Percentiles rank a stretch among this genome's conserved stretches.
Evolutionary conservation across 2,113 vertebrate species (phyloP).

Genomic region (Rhabdomys dilectus): DNA sequence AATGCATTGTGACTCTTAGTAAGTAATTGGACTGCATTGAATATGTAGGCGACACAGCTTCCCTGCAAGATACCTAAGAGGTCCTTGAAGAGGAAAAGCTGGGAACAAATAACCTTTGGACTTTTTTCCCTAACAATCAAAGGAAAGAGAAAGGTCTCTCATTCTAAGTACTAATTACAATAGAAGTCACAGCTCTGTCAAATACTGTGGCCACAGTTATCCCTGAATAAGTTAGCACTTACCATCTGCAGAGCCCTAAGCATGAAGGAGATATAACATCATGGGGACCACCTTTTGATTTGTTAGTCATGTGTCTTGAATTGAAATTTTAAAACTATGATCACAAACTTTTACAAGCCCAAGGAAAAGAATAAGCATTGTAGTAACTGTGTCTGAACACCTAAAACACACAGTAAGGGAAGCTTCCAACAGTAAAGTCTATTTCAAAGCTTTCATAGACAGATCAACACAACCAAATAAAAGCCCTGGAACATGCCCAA

Average conservation of each 20-base stretch:
- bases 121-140: constrained; percentile 42
- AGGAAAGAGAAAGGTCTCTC: constrained; percentile 45
- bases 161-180: constrained; percentile 43
- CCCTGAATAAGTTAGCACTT: background rate
- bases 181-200: constrained; percentile 35
- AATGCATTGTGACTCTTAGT: constrained; percentile 74
- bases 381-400: constrained; percentile 7
- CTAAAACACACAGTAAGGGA: constrained; percentile 22
- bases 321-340: constrained; percentile 37
- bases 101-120: constrained; percentile 51
- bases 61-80: constrained; percentile 66
- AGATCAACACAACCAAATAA: constrained; percentile 44
- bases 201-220: constrained; percentile 47
- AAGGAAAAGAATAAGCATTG: background rate
- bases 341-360: background rate
- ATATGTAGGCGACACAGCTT: constrained; percentile 68
- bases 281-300: background rate
- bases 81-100: constrained; percentile 67
- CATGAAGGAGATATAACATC: background rate
- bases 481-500: constrained; percentile 37
- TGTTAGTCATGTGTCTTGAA: background rate
- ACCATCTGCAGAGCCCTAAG: background rate
- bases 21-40: constrained; percentile 76
- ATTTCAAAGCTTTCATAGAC: constrained; percentile 28
- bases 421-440: constrained; percentile 36